Conservation (phyloP, 1,140 invertebrate genomes). For the Lucilia cuprina region DNA sequence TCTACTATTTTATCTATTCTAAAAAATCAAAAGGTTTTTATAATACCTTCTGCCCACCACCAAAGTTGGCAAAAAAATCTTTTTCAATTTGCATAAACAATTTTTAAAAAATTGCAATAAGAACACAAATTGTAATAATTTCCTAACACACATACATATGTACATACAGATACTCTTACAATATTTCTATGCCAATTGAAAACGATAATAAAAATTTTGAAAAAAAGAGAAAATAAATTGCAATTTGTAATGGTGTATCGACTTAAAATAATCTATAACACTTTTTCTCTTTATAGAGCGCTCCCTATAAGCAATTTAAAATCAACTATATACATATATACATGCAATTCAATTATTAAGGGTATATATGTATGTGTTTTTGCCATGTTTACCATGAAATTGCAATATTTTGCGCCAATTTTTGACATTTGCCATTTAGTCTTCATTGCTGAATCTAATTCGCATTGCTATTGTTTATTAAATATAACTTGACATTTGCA, state of each 20-base stretch:
- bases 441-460: neutral
- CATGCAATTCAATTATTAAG: neutral
- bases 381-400: slow-evolving; percentile 6
- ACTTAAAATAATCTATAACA: neutral
- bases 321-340: too few species aligned
- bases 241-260: neutral
- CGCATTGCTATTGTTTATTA: neutral
- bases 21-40: neutral
- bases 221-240: neutral
- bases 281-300: neutral
- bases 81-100: neutral
- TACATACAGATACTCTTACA: neutral
- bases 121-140: neutral
- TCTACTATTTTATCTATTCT: neutral
- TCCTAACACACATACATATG: neutral
- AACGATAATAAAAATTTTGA: neutral
- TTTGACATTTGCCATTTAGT: slow-evolving; percentile 3
- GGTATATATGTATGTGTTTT: neutral
- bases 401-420: slow-evolving; percentile 11
- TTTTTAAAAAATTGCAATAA: neutral
- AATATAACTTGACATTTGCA: neutral
- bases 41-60: neutral
- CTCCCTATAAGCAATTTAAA: neutral
- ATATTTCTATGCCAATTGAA: neutral
- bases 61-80: neutral